Conservation (phyloP, 2,888 invertebrate genomes). For the Drosophila ezoana region DNA sequence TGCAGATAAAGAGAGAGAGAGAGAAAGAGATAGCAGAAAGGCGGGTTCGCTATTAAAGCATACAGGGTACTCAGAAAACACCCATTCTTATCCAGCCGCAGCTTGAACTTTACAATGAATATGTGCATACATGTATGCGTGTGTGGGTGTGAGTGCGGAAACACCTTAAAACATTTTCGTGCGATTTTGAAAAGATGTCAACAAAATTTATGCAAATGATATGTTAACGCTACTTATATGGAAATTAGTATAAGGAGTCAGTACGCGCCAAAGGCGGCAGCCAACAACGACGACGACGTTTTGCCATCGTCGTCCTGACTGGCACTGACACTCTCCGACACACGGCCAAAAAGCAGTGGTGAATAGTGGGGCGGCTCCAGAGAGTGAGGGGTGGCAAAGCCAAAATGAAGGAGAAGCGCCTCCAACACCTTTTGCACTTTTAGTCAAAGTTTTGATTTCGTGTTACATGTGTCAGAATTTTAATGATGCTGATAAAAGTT, state of each 20-base stretch:
- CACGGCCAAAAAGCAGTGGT: constrained; percentile 1
- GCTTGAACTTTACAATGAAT: constrained; percentile 31
- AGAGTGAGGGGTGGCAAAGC: background rate
- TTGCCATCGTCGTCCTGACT: constrained; percentile 23
- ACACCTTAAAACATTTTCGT: constrained; percentile 83
- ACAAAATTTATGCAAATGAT: constrained; percentile 83
- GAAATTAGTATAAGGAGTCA: constrained; percentile 82
- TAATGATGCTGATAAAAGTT: constrained; percentile 81
- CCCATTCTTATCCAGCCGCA: constrained; percentile 22
- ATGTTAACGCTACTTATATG: constrained; percentile 83
- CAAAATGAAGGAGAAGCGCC: constrained; percentile 13
- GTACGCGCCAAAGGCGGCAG: constrained; percentile 73
- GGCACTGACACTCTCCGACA: constrained; percentile 37
- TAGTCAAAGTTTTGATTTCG: constrained; percentile 81
- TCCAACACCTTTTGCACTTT: constrained; percentile 78
- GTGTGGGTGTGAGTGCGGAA: constrained; percentile 50
- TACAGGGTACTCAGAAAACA: constrained; percentile 18
- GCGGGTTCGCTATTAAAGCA: constrained; percentile 34
- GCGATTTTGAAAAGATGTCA: constrained; percentile 83
- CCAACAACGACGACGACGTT: constrained; percentile 22
- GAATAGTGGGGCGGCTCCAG: background rate
- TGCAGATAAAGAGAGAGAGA: background rate
- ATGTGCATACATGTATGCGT: constrained; percentile 3
- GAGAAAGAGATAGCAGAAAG: background rate
- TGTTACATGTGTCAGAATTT: constrained; percentile 81